Evolutionary conservation across 2,113 vertebrate genomes (phyloP).

Genomic region (Saccopteryx leptura): DNA sequence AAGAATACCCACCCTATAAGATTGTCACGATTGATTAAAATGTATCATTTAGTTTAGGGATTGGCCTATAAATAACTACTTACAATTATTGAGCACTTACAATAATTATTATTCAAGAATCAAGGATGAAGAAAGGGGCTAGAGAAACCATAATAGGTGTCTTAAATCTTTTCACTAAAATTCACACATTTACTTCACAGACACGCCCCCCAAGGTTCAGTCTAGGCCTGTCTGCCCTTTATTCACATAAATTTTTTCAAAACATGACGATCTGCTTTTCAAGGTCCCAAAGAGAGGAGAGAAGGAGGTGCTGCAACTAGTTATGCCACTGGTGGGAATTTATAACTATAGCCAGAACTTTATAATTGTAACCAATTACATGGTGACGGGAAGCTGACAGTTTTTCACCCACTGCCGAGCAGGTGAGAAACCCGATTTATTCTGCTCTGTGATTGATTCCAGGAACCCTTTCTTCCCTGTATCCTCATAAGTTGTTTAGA

Average conservation of each 20-base stretch:
- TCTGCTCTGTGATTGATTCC: not conserved
- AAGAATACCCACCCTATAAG: not conserved
- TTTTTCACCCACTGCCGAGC: not conserved
- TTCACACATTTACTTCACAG: not conserved
- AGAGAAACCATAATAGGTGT: not conserved
- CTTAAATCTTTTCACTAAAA: conserved; percentile 4
- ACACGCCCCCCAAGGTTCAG: not conserved
- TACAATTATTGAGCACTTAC: not conserved
- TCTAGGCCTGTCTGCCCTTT: not conserved
- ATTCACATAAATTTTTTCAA: not conserved
- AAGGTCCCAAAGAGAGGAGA: not conserved
- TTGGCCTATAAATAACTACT: not conserved
- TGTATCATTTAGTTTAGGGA: not conserved
- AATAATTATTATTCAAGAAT: conserved; percentile 31
- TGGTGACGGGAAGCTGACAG: not conserved
- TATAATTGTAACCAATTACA: not conserved
- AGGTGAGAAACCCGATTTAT: not conserved
- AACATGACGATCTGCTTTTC: not conserved
- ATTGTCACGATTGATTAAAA: not conserved
- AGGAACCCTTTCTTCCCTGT: not conserved
- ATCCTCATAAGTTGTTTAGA: not conserved
- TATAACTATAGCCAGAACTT: not conserved
- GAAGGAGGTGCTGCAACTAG: not conserved
- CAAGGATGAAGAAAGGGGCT: not conserved
- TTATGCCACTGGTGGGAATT: not conserved